Conservation (phyloP, 2,797 vertebrate species). For the Microcaecilia unicolor region DNA sequence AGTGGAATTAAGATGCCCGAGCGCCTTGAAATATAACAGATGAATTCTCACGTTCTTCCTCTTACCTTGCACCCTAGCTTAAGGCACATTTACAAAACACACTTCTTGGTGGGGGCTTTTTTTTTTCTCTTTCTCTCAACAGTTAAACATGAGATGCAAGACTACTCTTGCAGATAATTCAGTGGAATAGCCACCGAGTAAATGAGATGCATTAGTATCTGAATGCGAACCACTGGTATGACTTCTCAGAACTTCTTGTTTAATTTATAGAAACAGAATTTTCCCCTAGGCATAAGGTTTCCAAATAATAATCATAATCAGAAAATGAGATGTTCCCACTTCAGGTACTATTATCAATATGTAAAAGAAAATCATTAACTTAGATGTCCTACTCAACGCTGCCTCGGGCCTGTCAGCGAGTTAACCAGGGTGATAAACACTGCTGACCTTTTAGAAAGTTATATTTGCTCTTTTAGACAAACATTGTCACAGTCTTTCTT, state of each 20-base stretch:
- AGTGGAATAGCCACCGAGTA: slow-evolving; percentile 62
- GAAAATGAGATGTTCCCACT: slow-evolving; percentile 53
- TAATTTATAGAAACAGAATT: slow-evolving; percentile 71
- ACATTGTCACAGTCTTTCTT: too few species aligned
- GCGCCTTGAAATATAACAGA: slow-evolving; percentile 59
- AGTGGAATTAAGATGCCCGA: slow-evolving; percentile 65
- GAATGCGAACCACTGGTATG: slow-evolving; percentile 82
- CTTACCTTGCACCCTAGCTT: slow-evolving; percentile 50
- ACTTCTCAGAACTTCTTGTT: slow-evolving; percentile 83
- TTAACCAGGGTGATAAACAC: slow-evolving; percentile 39
- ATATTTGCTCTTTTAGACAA: too few species aligned
- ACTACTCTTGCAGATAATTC: slow-evolving; percentile 83
- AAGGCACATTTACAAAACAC: slow-evolving; percentile 57
- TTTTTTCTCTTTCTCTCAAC: slow-evolving; percentile 55
- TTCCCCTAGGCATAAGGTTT: slow-evolving; percentile 64
- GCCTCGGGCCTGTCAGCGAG: slow-evolving; percentile 48
- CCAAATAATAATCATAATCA: slow-evolving; percentile 55
- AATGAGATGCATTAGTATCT: slow-evolving; percentile 87
- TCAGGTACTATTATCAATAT: slow-evolving; percentile 60
- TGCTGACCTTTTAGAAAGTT: too few species aligned
- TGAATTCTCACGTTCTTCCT: slow-evolving; percentile 66
- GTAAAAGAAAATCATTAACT: slow-evolving; percentile 58
- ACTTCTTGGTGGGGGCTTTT: slow-evolving; percentile 53
- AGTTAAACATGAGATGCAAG: slow-evolving; percentile 67
- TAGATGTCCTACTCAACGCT: slow-evolving; percentile 39